Base-by-base conservation (phyloP, 2,113 vertebrate species). In the Callithrix jacchus region DNA sequence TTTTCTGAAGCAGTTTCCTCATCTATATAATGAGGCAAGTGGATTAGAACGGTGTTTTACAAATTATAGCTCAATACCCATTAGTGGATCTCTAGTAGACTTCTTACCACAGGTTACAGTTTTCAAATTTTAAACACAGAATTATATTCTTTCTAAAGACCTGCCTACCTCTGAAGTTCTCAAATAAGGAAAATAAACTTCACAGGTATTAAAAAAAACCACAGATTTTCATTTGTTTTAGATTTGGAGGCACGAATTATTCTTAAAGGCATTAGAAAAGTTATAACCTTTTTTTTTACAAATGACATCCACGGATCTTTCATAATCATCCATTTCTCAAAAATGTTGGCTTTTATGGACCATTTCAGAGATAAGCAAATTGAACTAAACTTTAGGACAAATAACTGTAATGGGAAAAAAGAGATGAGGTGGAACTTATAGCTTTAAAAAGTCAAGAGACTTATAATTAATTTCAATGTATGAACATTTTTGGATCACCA, bases 181-280 rank as follows among this genome's bases (percentile, higher is more conserved):
- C 71, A 88, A n/a, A 79, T 89, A 25, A 83, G 32, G 32, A 61
- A 90, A 97, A 90, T 58, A 49, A 95, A 88, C 45, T 94, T 92
- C 42, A 89, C 1, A 32, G 13, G 16, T 23, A 74, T 82, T 56
- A 81, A 74, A 76, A 77, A 35, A 77, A n/a, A n/a, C n/a, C n/a
- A 3, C 10, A 21, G 5, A 70, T 83, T 74, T 71, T 66, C 61
- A 93, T 88, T 61, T 82, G 82, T 52, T 93, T 95, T 66, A 17
- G n/a, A 71, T 86, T 56, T 8, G 7, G 18, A 40, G 66, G 13
- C 23, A 64, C 18, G 58, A 8, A 10, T 81, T 77, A 56, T 88
- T 96, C 71, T 92, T 66, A 30, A 71, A 37, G 27, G 27, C 10
- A 17, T 92, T 80, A 73, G 9, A 47, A 61, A 73, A 81, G 18